Evolutionary conservation across 1,140 invertebrate species (phyloP).

Genomic region (Drosophila hydei): DNA sequence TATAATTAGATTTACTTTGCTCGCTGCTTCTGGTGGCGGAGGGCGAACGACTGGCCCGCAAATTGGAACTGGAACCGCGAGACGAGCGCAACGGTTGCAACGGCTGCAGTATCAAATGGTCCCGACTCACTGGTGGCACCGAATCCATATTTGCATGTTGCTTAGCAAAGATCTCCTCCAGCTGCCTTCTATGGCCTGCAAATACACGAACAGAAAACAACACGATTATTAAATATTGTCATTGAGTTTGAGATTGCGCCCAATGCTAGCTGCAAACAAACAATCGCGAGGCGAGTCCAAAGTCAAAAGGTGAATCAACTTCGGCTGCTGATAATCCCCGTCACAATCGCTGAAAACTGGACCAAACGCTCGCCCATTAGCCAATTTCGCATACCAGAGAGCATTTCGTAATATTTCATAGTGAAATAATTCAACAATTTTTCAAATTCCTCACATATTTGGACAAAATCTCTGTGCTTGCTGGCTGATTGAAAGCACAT

Average conservation of each 20-base stretch:
- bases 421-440: slow-evolving; percentile 40
- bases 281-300: slow-evolving; percentile 46
- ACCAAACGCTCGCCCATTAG: slow-evolving; percentile 15
- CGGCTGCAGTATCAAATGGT: slow-evolving; percentile 61
- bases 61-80: slow-evolving; percentile 65
- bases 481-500: slow-evolving; percentile 47
- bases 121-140: slow-evolving; percentile 53
- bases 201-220: slow-evolving; percentile 32
- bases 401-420: slow-evolving; percentile 22
- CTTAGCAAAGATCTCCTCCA: slow-evolving; percentile 39
- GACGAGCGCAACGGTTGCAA: slow-evolving; percentile 52
- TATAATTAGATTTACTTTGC: slow-evolving; percentile 73
- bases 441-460: slow-evolving; percentile 46
- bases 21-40: slow-evolving; percentile 75
- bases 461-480: background rate
- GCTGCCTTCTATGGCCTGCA: slow-evolving; percentile 50
- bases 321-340: slow-evolving; percentile 54
- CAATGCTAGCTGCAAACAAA: slow-evolving; percentile 8
- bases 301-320: slow-evolving; percentile 76
- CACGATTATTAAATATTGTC: slow-evolving; percentile 21
- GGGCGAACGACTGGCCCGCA: slow-evolving; percentile 75
- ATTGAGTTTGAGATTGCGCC: slow-evolving; percentile 27
- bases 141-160: slow-evolving; percentile 74
- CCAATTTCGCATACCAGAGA: slow-evolving; percentile 7
- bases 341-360: slow-evolving; percentile 45